These are phyloP conservation scores for Pheosia tremula DNA, from an alignment of 2,888 invertebrate genomes.

Conservation along the genomic window DNA sequence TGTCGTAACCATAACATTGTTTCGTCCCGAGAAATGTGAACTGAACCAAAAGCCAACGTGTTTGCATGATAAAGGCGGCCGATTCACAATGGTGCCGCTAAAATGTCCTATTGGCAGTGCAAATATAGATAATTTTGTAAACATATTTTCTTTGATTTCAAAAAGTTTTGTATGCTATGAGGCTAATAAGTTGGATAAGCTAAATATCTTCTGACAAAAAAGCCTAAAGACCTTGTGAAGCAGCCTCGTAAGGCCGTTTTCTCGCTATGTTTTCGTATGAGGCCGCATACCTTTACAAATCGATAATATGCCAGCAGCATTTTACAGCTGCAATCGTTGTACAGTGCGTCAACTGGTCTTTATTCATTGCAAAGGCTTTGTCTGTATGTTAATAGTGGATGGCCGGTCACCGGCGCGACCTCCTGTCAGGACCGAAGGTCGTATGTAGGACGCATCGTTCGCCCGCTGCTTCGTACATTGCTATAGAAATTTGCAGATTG, in stretches of 20 bases:
- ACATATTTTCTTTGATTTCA: no score
- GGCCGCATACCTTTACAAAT: no score
- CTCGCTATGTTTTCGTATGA: no score
- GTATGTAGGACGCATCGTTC: conserved; percentile 68
- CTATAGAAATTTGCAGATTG: conserved; percentile 38
- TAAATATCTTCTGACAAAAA: no score
- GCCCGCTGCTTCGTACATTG: conserved; percentile 42
- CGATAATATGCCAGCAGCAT: conserved; percentile 42
- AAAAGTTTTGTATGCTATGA: no score
- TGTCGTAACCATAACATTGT: conserved; percentile 57
- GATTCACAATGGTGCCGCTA: conserved; percentile 68
- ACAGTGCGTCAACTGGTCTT: conserved; percentile 74
- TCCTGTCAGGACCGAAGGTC: conserved; percentile 71
- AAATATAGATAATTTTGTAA: not conserved
- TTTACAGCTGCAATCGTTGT: conserved; percentile 47
- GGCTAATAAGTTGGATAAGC: no score
- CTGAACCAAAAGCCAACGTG: conserved; percentile 60
- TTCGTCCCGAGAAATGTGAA: conserved; percentile 60
- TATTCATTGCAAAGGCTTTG: conserved; percentile 75
- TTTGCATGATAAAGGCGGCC: conserved; percentile 79
- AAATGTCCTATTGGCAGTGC: conserved; percentile 46
- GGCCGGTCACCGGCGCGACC: conserved; percentile 76
- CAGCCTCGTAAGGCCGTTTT: no score
- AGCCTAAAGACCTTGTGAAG: no score
- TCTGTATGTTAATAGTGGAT: conserved; percentile 73